phyloP scores from a whole-genome alignment of 2,888 invertebrate genomes.

The Crepidodera aurea region DNA sequence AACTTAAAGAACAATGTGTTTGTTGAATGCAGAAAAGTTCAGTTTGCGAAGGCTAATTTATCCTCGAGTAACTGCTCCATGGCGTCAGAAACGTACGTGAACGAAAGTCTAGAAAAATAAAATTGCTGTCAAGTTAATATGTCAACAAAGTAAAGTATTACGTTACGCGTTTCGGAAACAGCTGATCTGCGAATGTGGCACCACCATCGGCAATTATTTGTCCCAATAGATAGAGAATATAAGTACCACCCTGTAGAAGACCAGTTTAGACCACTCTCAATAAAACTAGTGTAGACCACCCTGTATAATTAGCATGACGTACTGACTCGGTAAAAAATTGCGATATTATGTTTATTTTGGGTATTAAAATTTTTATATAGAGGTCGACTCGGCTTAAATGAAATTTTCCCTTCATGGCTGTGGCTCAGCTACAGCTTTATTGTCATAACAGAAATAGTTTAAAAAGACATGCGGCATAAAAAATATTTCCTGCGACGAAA shows the following conservation, averaged over 20 bases:
- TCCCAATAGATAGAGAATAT: no score
- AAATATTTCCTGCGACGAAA: background rate
- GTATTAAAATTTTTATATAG: background rate
- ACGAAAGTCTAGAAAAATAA: no score
- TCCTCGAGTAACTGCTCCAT: conserved; percentile 22
- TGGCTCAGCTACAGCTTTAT: background rate
- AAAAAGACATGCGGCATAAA: background rate
- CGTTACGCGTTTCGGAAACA: no score
- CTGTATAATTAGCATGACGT: background rate
- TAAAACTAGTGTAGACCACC: no score
- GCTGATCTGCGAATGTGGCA: no score
- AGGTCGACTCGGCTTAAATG: background rate
- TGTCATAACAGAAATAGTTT: background rate
- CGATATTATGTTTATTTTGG: background rate
- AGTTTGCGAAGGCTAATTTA: conserved; percentile 28
- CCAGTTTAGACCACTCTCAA: no score
- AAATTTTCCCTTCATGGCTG: background rate
- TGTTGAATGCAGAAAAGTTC: conserved; percentile 24
- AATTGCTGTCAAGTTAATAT: no score
- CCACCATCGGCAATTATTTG: no score
- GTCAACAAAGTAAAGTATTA: no score
- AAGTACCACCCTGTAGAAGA: no score
- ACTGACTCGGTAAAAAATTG: background rate
- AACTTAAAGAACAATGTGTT: conserved; percentile 31
- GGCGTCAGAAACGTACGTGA: background rate